phyloP scores from a whole-genome alignment of 1,140 invertebrate species.

The Armadillidium nasatum region DNA sequence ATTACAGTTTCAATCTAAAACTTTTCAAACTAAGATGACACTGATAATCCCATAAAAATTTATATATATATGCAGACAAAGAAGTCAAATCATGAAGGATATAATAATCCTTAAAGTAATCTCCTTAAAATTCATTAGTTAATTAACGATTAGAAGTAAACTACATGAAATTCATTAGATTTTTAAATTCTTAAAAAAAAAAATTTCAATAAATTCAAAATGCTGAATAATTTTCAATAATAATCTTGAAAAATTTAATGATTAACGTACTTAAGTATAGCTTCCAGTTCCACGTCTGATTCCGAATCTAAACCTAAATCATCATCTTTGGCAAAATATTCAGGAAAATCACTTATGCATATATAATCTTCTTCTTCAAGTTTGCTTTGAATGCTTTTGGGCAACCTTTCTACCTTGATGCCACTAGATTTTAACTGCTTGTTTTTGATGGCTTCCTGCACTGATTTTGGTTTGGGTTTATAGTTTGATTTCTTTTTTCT shows the following conservation, averaged over 20 bases:
- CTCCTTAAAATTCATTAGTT: no score
- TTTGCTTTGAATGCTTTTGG: neutral
- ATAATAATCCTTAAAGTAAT: no score
- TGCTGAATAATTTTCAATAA: neutral
- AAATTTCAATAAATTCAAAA: neutral
- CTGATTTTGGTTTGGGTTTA: neutral
- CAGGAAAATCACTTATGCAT: neutral
- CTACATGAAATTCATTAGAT: no score
- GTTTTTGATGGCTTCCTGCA: neutral
- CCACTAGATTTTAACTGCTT: neutral
- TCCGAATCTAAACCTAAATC: slow-evolving; percentile 36
- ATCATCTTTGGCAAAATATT: slow-evolving; percentile 8
- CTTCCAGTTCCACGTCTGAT: slow-evolving; percentile 38
- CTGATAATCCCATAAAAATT: no score
- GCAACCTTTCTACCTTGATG: neutral
- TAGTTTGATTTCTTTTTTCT: neutral
- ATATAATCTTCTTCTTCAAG: slow-evolving; percentile 2
- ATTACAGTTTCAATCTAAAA: no score
- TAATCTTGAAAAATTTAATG: no score
- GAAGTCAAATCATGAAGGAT: no score
- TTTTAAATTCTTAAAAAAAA: no score
- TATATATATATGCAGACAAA: no score
- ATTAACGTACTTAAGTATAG: slow-evolving; percentile 31
- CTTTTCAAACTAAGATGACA: no score
- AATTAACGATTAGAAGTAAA: no score